Evolutionary conservation across 1,140 invertebrate genomes (phyloP), one percentile per base, ranked within the genome.

Genomic region (Hyphantria cunea): DNA sequence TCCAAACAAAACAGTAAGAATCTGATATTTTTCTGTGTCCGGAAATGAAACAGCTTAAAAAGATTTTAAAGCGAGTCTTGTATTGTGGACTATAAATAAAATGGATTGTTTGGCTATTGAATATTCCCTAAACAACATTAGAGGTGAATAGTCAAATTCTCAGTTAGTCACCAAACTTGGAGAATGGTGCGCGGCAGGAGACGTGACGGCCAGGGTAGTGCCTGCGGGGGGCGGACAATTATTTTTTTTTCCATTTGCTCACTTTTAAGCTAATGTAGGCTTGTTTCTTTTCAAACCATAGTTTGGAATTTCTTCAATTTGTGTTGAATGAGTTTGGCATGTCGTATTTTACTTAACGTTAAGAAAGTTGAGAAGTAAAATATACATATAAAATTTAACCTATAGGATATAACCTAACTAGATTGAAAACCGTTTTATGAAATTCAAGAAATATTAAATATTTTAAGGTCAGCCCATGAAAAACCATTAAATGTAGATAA

Each of bases 51-150:
- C 77, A 80, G 78, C 76, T 82, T 77, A 77, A 80, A 78, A 76
- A 73, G 64, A 68, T 74, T 75, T 66, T 75, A 74, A 68, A 69
- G 65, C 72, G 68, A 62, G 64, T 45, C 65, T 39, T 53, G 45
- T 64, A 75, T 83, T 86, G 80, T 84, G 75, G 76, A 74, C 78
- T 82, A 85, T 89, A 89, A 87, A 89, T 88, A 86, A 89, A 78
- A 68, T 70, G 74, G 76, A 81, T 83, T 86, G 85, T 87, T 82
- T 44, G 72, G 15, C 71, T 60, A 74, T 85, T 82, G 74, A 84
- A 85, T 80, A 81, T 84, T 80, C 74, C 61, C 81, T 84, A 86
- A 88, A 90, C 78, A 84, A 82, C 84, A 90, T 90, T 86, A 86
- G 82, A 73, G 76, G 67, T 75, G 82, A 85, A 88, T 88, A 78